Conservation (phyloP, 2,113 vertebrate genomes). For the Cyanoramphus novaezelandiae region DNA sequence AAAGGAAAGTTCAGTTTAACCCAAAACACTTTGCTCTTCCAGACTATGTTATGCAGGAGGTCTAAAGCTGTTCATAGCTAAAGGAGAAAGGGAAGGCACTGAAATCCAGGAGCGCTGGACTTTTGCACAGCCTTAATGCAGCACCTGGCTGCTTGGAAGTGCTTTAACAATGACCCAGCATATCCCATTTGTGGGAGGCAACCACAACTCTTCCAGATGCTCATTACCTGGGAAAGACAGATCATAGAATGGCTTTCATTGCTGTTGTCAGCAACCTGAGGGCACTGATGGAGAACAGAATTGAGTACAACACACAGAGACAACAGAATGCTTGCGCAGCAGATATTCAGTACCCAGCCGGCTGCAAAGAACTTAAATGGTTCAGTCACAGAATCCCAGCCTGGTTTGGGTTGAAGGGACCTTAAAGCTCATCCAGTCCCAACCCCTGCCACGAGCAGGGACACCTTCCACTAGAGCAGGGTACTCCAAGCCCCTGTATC, state of each 20-base stretch:
- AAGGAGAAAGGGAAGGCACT: not conserved
- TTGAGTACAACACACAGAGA: not conserved
- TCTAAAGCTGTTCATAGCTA: not conserved
- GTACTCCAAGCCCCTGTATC: not conserved
- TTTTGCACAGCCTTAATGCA: not conserved
- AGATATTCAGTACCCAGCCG: not conserved
- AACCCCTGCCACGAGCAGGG: not conserved
- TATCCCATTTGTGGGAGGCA: not conserved
- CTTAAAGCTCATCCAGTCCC: not conserved
- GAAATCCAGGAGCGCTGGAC: not conserved
- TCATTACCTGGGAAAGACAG: not conserved
- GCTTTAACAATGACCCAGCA: not conserved
- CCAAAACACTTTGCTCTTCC: not conserved
- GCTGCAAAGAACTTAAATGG: not conserved
- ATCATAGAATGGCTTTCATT: not conserved
- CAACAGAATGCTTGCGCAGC: not conserved
- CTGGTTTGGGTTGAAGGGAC: not conserved
- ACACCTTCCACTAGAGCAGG: not conserved
- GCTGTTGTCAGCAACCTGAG: not conserved
- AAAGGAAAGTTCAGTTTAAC: not conserved
- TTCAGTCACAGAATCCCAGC: not conserved
- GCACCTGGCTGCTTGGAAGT: accelerated
- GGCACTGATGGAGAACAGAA: not conserved
- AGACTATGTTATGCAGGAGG: not conserved
- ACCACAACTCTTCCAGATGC: not conserved